Conservation (phyloP, 1,140 invertebrate genomes). For the Lepidurus apus region DNA sequence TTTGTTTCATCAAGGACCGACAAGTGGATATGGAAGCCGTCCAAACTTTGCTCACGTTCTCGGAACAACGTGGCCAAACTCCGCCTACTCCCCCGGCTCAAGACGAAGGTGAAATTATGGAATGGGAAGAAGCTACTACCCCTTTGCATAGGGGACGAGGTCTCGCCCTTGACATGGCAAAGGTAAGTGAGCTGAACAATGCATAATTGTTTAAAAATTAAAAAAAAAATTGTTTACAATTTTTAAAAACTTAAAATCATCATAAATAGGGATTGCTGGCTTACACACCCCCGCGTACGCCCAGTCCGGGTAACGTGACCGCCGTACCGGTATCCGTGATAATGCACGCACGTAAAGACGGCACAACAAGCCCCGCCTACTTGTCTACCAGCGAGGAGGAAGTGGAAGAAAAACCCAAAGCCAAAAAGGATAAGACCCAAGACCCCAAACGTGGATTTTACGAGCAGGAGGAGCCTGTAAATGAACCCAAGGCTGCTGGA, state of each 20-base stretch:
- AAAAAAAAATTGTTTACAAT: no score
- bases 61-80: slow-evolving; percentile 17
- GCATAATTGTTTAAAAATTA: no score
- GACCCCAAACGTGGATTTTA: slow-evolving; percentile 38
- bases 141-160: slow-evolving; percentile 35
- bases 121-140: slow-evolving; percentile 29
- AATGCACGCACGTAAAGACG: slow-evolving; percentile 70
- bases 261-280: slow-evolving; percentile 46
- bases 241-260: neutral
- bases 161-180: slow-evolving; percentile 7
- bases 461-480: slow-evolving; percentile 37
- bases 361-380: slow-evolving; percentile 56
- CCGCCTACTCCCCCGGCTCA: slow-evolving; percentile 36
- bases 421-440: slow-evolving; percentile 22
- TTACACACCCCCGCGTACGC: slow-evolving; percentile 48
- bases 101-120: slow-evolving; percentile 38
- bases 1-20: neutral
- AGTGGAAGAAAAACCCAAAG: neutral
- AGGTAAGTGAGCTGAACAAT: neutral
- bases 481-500: neutral
- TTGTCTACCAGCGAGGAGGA: slow-evolving; percentile 25
- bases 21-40: slow-evolving; percentile 46
- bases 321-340: slow-evolving; percentile 61
- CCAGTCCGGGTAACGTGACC: slow-evolving; percentile 44
- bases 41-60: slow-evolving; percentile 41